Base-by-base conservation (phyloP, 23 tunicate species). In the Halocynthia aurantium region DNA sequence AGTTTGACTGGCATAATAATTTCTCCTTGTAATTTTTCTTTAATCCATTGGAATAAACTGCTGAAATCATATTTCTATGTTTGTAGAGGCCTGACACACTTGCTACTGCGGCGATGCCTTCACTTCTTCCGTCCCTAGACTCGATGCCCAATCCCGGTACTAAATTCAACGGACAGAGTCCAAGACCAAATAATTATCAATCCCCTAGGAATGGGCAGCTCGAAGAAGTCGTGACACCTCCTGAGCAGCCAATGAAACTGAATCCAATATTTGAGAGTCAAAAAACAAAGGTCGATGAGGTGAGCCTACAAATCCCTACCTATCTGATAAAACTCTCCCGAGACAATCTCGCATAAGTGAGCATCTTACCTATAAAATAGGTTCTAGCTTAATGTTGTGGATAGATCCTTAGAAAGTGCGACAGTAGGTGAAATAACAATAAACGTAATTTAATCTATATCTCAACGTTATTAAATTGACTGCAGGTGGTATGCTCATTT, bases 81-180 rank as follows among this genome's bases (percentile, higher is more conserved):
- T 49, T 56, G 7, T 71, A 88, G 94, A 68, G 94, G 18, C 94
- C 94, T 6, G 94, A 89, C 62, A 67, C 88, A n/a, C 57, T 89
- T 71, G 85, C 80, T 15, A 76, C 77, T 21, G 70, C 88, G 7
- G 75, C 86, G 18, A 81, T 76, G 49, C 74, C 70, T 22, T 55
- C 44, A 49, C 18, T 57, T 50, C 83, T 89, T 22, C 96, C 96
- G 6, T 64, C 52, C 17, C 64, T 88, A 18, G 95, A 88, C 50
- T 64, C 79, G 15, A 58, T 88, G 81, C 69, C 81, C 7, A 53
- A 17, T 20, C 70, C 70, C 9, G 70, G 70, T 65, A 65, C 49
- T 65, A 31, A 31, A 31, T 31, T 31, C 44, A 31, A 31, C 44
- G 44, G 44, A 31, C 44, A 31, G 44, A 31, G 44, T 31, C 44